These are phyloP conservation scores for Drosophila meridionalis DNA, from an alignment of 2,888 invertebrate genomes.

Conservation along the genomic window DNA sequence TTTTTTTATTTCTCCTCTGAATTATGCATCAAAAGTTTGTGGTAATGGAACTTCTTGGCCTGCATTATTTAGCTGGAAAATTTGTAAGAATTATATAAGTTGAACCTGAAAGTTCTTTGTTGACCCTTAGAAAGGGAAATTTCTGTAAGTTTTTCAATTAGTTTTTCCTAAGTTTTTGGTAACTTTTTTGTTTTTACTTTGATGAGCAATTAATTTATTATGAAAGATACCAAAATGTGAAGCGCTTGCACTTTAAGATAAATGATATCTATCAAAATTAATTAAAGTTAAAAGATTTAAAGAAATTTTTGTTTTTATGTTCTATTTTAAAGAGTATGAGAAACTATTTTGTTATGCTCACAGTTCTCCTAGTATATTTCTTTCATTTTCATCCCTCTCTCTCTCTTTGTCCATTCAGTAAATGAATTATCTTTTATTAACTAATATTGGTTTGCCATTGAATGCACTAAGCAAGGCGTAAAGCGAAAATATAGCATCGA, in stretches of 20 bases:
- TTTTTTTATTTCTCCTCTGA: constrained; percentile 1
- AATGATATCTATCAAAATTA: background rate
- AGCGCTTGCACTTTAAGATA: background rate
- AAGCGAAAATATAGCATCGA: constrained; percentile 17
- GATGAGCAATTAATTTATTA: constrained; percentile 14
- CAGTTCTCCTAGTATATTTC: background rate
- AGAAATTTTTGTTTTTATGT: no score
- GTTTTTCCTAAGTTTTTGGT: background rate
- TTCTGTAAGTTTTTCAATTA: constrained; percentile 11
- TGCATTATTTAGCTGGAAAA: constrained; percentile 43
- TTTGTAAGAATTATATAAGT: constrained; percentile 13
- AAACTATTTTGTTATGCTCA: background rate
- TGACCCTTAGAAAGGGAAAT: constrained; percentile 1
- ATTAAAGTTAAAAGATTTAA: no score
- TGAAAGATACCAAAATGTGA: constrained; percentile 2
- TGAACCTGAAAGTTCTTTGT: constrained; percentile 5
- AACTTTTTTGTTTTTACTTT: constrained; percentile 3
- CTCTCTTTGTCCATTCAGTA: background rate
- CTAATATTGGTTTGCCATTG: constrained; percentile 36
- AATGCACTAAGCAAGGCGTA: constrained; percentile 28
- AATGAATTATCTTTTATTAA: constrained; percentile 19
- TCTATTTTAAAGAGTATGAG: background rate
- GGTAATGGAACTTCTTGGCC: background rate
- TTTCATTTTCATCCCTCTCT: background rate
- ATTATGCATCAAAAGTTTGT: constrained; percentile 28